Base-by-base conservation (phyloP, 2,113 vertebrate species). In the Syrmaticus mikado region DNA sequence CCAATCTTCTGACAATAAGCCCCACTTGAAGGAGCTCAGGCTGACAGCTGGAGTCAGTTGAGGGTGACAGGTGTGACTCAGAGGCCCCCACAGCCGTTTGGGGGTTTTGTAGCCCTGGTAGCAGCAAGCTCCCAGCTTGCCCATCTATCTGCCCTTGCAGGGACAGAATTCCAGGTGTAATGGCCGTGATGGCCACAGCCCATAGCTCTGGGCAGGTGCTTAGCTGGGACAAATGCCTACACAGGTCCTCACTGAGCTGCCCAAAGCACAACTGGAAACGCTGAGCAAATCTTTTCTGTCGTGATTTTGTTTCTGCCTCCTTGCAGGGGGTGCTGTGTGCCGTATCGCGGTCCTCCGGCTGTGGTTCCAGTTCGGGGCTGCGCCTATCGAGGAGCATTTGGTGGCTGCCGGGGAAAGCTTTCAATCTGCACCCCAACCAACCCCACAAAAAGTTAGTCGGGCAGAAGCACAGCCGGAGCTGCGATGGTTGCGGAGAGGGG, bases 231-330 rank as follows among this genome's bases (percentile, higher is more conserved):
- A 52, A 12, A 10, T 7, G 21, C 9, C 25, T n/a, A 4, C 32
- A 24, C 20, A 4, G 17, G 0, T 0, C 34, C 82, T 71, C 40
- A 50, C 38, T 7, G 3, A 2, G 43, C 53, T 0, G 1, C 15
- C 67, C 28, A 14, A 52, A 46, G 32, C 21, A 52, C 13, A 28
- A 30, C 22, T 10, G 45, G 13, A 79, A 65, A 13, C 13, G 28
- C 61, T 80, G 5, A 52, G 13, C 19, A 84, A 62, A 72, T 68
- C 16, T 19, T 46, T 8, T n/a, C 17, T 36, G 62, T 66, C 43
- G 30, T 32, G 52, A 32, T 20, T 79, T 24, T 67, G 8, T 66
- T 85, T 76, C 76, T 52, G 7, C 20, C 68, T 27, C 2, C 0
- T 2, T 58, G 17, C 40, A 28, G 34, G 38, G 38, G 38, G 19